A percentile compares a stretch with the other conserved stretches of the same genome.
Evolutionary conservation across 2,888 invertebrate genomes (phyloP).

Genomic region (Polyommatus iphigenia): DNA sequence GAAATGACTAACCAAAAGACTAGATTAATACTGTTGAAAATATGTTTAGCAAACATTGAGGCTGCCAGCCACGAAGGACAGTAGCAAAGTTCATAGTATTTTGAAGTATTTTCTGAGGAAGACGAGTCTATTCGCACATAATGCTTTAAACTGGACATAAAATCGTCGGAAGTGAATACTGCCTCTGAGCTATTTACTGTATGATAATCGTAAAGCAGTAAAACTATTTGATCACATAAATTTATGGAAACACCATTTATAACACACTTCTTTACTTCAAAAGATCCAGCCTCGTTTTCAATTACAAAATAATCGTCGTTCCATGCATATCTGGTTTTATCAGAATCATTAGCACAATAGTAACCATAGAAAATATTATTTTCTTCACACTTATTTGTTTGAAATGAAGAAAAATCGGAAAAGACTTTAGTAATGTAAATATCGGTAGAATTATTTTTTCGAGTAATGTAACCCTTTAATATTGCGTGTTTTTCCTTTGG

Average conservation of each 20-base stretch:
- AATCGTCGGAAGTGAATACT: conserved; percentile 49
- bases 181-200: conserved; percentile 63
- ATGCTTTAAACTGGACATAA: conserved; percentile 55
- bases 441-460: conserved; percentile 46
- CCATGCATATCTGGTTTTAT: conserved; percentile 31
- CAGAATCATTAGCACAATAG: conserved; percentile 42
- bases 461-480: conserved; percentile 54
- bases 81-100: conserved; percentile 41
- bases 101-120: conserved; percentile 32
- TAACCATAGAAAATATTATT: conserved; percentile 54
- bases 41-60: conserved; percentile 67
- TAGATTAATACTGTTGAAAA: conserved; percentile 59
- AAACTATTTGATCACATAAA: conserved; percentile 49
- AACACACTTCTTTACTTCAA: conserved; percentile 49
- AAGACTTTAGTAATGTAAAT: conserved; percentile 57
- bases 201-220: conserved; percentile 62
- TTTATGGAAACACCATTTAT: conserved; percentile 49
- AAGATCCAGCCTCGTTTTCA: neutral
- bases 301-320: conserved; percentile 41
- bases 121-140: conserved; percentile 52
- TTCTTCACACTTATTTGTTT: conserved; percentile 38
- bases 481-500: conserved; percentile 46
- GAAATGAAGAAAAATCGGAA: conserved; percentile 40
- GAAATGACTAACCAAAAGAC: conserved; percentile 56
- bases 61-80: conserved; percentile 57